Base-by-base conservation (phyloP, 2,113 vertebrate genomes). In the Oncorhynchus nerka region DNA sequence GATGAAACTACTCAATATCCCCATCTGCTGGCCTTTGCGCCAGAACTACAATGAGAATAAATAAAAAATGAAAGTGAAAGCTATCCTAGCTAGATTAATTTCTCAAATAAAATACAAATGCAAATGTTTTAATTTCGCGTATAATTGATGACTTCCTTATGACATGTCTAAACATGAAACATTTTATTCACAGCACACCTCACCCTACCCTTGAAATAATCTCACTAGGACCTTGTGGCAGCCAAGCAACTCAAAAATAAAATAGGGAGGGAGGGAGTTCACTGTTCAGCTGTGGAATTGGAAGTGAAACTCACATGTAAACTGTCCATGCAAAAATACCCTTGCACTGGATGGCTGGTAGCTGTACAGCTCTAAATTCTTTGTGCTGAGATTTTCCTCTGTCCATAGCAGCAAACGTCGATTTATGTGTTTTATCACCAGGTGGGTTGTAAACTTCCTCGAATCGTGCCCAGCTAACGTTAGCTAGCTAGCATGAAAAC, bases 281-380 rank as follows among this genome's bases (percentile, higher is more conserved):
- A n/a, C 34, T n/a, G 19, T 62, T 4, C 15, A 61, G 30, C 57
- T 30, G 48, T 12, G 55, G 22, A 61, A 24, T 59, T 45, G 67
- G 57, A 77, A 71, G 61, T 66, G 68, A 71, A 70, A 71, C 55
- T 77, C 7, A 49, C 20, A 20, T 49, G 32, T 1, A 62, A 7
- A 22, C 39, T 45, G 39, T 62, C 59, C n/a, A 24, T 62, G 59
- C 59, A 62, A 24, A 62, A 22, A 62, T 24, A 62, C 2, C 5
- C 4, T 62, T 62, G 59, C n/a, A 62, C n/a, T 45, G 59, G 59
- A 22, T 22, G 9, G 19, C 22, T 62, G n/a, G 15, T 62, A 8
- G n/a, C 13, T 22, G n/a, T 45, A 22, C n/a, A 62, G 59, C 1
- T 62, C 7, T 62, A 5, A 13, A n/a, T 62, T 24, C 59, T n/a